Percentiles rank a stretch among this genome's conserved stretches.
Conservation (phyloP, 2,888 invertebrate genomes). For the Imbricaverruca yamaguchii region DNA sequence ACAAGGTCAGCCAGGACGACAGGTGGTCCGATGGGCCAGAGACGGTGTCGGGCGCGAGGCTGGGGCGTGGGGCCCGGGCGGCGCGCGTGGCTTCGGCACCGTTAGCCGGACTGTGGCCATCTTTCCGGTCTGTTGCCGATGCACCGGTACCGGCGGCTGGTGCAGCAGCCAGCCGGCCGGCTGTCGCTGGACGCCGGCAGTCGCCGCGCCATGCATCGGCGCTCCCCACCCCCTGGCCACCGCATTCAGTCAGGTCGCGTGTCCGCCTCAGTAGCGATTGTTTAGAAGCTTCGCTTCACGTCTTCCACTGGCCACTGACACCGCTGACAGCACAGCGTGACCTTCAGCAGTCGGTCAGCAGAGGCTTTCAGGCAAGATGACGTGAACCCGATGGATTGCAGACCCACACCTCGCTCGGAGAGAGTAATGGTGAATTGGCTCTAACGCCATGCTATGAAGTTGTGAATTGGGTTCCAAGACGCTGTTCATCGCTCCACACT, state of each 20-base stretch:
- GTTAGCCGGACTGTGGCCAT: slow-evolving; percentile 1
- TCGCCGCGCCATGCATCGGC: neutral
- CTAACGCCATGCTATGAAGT: no score
- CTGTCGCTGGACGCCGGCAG: neutral
- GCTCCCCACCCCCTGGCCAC: neutral
- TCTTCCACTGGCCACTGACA: no score
- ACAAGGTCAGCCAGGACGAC: no score
- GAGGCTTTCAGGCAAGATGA: no score
- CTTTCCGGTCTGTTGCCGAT: neutral
- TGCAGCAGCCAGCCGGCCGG: neutral
- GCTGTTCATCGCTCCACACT: no score
- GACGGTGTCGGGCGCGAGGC: neutral
- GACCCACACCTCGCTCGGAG: no score
- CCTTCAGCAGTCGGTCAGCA: no score
- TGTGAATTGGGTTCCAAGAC: no score
- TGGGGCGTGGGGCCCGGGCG: neutral
- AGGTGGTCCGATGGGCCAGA: neutral
- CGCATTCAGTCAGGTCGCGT: neutral
- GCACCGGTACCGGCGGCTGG: neutral
- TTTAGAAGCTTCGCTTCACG: neutral
- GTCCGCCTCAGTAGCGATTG: neutral
- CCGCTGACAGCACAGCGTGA: no score
- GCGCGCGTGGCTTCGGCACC: neutral
- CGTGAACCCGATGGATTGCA: no score
- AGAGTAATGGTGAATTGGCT: no score